Evolutionary conservation across 2,888 invertebrate genomes (phyloP).

Genomic region (Drosophila engyochracea): DNA sequence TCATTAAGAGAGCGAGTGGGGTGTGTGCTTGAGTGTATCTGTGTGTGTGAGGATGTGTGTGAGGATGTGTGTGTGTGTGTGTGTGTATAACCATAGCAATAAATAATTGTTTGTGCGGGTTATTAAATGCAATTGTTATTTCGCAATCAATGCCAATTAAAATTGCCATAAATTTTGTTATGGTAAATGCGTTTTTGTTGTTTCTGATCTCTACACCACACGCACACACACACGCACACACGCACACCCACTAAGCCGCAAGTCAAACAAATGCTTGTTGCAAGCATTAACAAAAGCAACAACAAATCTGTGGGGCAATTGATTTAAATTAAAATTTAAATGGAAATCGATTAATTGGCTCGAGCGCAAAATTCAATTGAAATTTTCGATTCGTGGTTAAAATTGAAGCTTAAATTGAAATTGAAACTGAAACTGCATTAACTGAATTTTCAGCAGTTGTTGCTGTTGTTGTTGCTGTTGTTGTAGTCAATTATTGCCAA

Average conservation of each 20-base stretch:
- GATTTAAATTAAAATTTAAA: constrained; percentile 72
- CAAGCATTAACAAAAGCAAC: constrained; percentile 39
- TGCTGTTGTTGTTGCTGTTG: constrained; percentile 17
- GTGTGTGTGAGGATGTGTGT: not conserved
- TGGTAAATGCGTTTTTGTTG: constrained; percentile 64
- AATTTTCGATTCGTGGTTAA: constrained; percentile 42
- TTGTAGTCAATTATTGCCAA: constrained; percentile 54
- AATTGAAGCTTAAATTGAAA: constrained; percentile 41
- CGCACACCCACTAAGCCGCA: constrained; percentile 33
- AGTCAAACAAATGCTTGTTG: constrained; percentile 55
- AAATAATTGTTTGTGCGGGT: constrained; percentile 19
- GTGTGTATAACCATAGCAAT: constrained; percentile 5
- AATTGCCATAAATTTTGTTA: constrained; percentile 59
- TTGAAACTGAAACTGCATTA: constrained; percentile 67
- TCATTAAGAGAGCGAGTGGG: constrained; percentile 11
- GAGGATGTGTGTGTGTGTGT: constrained; percentile 1
- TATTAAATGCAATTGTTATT: constrained; percentile 71
- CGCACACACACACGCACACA: constrained; percentile 6
- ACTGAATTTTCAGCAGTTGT: constrained; percentile 24
- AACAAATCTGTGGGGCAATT: constrained; percentile 57
- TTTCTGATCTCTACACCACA: constrained; percentile 44
- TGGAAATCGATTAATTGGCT: constrained; percentile 70
- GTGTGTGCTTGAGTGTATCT: not conserved
- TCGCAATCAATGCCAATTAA: constrained; percentile 74
- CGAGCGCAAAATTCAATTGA: constrained; percentile 63